Base-by-base conservation (phyloP, 1,140 invertebrate genomes). In the Holcopasites calliopsidis region DNA sequence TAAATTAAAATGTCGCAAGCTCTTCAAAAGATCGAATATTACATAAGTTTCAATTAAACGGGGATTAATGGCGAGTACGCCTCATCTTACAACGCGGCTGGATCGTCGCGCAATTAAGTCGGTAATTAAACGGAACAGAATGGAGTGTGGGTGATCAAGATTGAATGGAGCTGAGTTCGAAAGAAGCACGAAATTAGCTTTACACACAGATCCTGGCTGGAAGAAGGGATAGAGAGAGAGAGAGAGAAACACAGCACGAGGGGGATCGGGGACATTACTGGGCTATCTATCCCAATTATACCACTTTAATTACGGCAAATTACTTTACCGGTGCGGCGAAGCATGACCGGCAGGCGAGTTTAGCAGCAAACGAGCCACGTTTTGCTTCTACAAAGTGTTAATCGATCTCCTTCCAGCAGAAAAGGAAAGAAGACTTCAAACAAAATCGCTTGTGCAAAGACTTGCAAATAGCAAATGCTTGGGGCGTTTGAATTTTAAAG, bases 271-370 rank as follows among this genome's bases (percentile, higher is more conserved):
- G 21, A 21, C 21, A 72, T 26, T 49, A 66, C 76, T 72, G 69
- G 77, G 50, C 76, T 82, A 77, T 78, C 71, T 79, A 70, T 86
- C 78, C 82, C 78, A 86, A 87, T 83, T 85, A 86, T 86, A 79
- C 77, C 47, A 44, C 62, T 76, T 83, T 87, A 87, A 87, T 87
- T 87, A 86, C 55, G 42, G 64, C 71, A 66, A 84, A 86, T 84
- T 84, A 80, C 65, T 85, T 81, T 71, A 79, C 47, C 78, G 26
- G 47, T 28, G 11, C 68, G 58, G 3, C 50, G 58, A 60, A 76
- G 73, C 77, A 68, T 79, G 77, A 82, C 76, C 54, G 64, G 23
- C 47, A n/a, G n/a, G 57, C 28, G 18, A 26, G 26, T 50, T 44
- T 35, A 31, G 21, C 28, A 2, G n/a, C 5, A 21, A n/a, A 3